Base-by-base conservation (phyloP, 2,113 vertebrate species). In the Sphyrna mokarran region DNA sequence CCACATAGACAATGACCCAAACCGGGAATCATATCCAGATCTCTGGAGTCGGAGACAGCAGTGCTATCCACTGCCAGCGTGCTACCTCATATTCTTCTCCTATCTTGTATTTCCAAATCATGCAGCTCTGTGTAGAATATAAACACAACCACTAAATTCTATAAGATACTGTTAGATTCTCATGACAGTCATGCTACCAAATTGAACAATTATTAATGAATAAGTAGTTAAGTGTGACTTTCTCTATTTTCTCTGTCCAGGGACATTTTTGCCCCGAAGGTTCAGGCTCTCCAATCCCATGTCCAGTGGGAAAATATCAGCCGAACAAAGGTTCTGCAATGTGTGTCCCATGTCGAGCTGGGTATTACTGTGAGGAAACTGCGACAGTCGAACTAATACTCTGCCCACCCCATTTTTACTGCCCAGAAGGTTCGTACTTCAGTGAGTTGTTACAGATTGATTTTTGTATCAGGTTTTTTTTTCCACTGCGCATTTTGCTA, bases 361-460 rank as follows among this genome's bases (percentile, higher is more conserved):
- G 99, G 11, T 99, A 98, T 97, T 99, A 98, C 97, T 99, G 99
- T 96, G 98, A 98, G 37, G 97, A 98, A 95, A 97, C 97, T 20
- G 97, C 98, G 54, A 96, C 97, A 29, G 98, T 97, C 96, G 97
- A 97, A 1, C 98, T 98, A 29, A 96, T 14, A 93, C 97, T 20
- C 54, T 99, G 98, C 96, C 99, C 99, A 0, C 97, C 98, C 1
- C 97, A 99, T 29, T 97, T 97, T 11, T 99, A 98, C 97, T 99
- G 99, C 63, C 98, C 98, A 96, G 96, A 98, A 96, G 98, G 99
- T 99, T 97, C 2, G 9, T 70, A 37, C 37, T 93, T 68, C 29
- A 63, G 37, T n/a, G 58, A 61, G 33, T 16, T 61, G 14, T 33
- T 63, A 9, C 26, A 58, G 22, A 83, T 20, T 29, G 26, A 29